Base-by-base conservation (phyloP, 2,888 invertebrate species). In the Drosophila falleni region DNA sequence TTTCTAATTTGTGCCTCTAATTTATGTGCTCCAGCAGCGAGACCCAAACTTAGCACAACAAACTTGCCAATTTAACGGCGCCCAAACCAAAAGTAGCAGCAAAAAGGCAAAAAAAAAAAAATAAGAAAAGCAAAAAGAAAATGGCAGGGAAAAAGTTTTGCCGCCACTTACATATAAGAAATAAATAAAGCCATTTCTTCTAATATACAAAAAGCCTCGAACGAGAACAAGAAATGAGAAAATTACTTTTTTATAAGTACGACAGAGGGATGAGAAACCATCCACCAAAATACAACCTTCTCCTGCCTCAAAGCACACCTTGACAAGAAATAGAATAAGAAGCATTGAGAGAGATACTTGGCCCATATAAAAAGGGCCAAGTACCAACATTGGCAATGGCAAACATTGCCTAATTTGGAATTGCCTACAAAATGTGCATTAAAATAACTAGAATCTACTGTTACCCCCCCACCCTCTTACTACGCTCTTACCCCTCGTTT, bases 181-280 rank as follows among this genome's bases (percentile, higher is more conserved):
- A 91, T 89, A 91, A 91, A 92, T 92, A 91, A 90, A 92, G 91
- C 85, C 91, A 92, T 92, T 92, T 91, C 91, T 92, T 92, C 90
- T 92, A 92, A 92, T 92, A 90, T 90, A 83, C 87, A 92, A 92
- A 92, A 91, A 90, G 90, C 89, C 89, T 78, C 77, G 80, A 80
- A 73, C 76, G 79, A 77, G 78, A 62, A 61, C 80, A 74, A 79
- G 82, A 83, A 90, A 90, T 86, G 89, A 89, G 87, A 91, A 90
- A 90, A 91, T 90, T 90, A 90, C 91, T 90, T 91, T 89, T 91
- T 91, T 91, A 89, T 90, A 87, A 89, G 81, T 78, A 87, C 72
- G 78, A 81, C 67, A 71, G 50, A 53, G 54, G 59, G 29, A n/a
- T 26, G 10, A 13, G 19, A 19, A 78, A 78, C 68, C 82, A 84